Conservation (phyloP, 2,888 invertebrate genomes). For the Philaethria dido region DNA sequence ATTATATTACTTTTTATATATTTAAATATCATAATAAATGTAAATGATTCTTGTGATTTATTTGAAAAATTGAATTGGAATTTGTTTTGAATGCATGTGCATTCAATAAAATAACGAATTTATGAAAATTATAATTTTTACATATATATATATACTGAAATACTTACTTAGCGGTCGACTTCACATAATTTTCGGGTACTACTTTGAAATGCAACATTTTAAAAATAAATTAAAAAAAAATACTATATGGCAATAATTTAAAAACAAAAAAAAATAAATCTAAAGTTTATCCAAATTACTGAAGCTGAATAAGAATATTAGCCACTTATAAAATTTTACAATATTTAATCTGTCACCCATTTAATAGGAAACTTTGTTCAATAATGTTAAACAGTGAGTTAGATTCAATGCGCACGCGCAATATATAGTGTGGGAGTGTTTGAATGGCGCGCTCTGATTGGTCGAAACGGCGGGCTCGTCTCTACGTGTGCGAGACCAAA, state of each 20-base stretch:
- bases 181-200: slow-evolving; percentile 72
- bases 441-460: slow-evolving; percentile 65
- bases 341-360: slow-evolving; percentile 78
- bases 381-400: slow-evolving; percentile 56
- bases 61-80: too few species aligned
- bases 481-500: slow-evolving; percentile 46
- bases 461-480: slow-evolving; percentile 72
- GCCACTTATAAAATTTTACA: slow-evolving; percentile 77
- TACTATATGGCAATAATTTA: slow-evolving; percentile 38
- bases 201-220: slow-evolving; percentile 74
- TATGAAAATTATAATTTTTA: slow-evolving; percentile 3
- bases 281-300: slow-evolving; percentile 77
- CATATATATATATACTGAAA: too few species aligned
- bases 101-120: too few species aligned
- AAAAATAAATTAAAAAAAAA: slow-evolving; percentile 44
- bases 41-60: too few species aligned
- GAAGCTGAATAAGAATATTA: slow-evolving; percentile 82
- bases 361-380: slow-evolving; percentile 60
- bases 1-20: too few species aligned
- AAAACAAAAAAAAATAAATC: slow-evolving; percentile 33
- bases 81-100: background rate
- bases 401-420: slow-evolving; percentile 57
- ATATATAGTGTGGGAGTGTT: slow-evolving; percentile 69
- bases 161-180: slow-evolving; percentile 73
- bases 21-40: too few species aligned